These are phyloP conservation scores for Umimayanthus kanabou DNA, from an alignment of 92 coral and sea anemone genomes.

Conservation along the genomic window DNA sequence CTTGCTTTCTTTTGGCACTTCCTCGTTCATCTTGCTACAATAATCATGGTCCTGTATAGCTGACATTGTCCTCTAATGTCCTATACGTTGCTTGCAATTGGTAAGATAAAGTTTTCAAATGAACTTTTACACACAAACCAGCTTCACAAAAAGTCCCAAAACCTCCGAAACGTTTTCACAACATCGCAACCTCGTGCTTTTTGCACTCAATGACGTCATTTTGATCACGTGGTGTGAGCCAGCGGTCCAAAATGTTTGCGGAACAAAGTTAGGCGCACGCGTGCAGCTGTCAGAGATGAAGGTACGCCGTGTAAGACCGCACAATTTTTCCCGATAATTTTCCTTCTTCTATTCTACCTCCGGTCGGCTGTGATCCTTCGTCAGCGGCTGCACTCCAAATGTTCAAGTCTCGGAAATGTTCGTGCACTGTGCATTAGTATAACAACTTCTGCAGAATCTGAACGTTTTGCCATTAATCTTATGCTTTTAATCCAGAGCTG, in stretches of 20 bases:
- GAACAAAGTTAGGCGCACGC: background rate
- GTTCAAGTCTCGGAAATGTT: too few species aligned
- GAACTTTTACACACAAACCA: background rate
- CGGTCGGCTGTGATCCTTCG: too few species aligned
- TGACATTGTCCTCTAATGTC: background rate
- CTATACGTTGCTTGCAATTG: background rate
- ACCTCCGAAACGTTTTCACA: conserved; percentile 55
- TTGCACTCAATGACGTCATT: conserved; percentile 59
- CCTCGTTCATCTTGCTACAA: conserved; percentile 46
- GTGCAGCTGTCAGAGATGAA: too few species aligned
- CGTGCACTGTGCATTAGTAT: too few species aligned
- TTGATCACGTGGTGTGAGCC: conserved; percentile 49
- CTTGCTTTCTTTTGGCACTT: conserved; percentile 38
- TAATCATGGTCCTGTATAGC: conserved; percentile 82
- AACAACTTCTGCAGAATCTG: too few species aligned
- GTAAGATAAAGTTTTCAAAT: background rate
- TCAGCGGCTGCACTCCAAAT: too few species aligned
- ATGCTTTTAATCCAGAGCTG: too few species aligned
- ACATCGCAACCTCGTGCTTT: conserved; percentile 62
- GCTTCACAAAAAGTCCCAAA: too few species aligned
- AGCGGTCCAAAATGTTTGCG: background rate
- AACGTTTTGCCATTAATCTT: too few species aligned
- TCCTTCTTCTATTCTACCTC: too few species aligned
- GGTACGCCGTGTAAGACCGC: too few species aligned
- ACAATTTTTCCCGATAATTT: too few species aligned